Base-by-base conservation (phyloP, 2,888 invertebrate genomes). In the Scelioninae gen. 1 region DNA sequence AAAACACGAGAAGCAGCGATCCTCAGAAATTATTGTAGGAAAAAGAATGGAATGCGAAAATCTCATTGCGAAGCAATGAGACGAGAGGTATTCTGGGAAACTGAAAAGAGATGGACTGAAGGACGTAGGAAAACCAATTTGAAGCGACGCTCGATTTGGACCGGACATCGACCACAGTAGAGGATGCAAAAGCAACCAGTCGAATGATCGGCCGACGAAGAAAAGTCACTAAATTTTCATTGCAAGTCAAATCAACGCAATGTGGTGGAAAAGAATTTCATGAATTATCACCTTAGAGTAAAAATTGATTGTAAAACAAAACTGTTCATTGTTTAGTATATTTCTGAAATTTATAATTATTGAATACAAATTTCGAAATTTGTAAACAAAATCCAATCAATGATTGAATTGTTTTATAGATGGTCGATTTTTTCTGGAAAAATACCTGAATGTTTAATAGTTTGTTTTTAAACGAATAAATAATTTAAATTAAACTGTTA, bases 21-120 rank as follows among this genome's bases (percentile, higher is more conserved):
- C 65, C 58, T 51, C 81, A 60, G 86, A 87, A 74, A 87, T 87
- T 68, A 85, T 86, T 58, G 84, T 86, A 58, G 65, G 85, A 62
- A 85, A 78, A 75, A 78, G 68, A 60, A 85, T 82, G 58, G 58
- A 68, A 71, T 77, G 51, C 75, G 68, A 66, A 58, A 58, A 68
- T 60, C 58, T 71, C 31, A 56, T 71, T 13, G 63, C 32, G 31
- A 15, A 32, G 43, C 63, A 72, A 31, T 43, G 29, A 38, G 53
- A 47, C 29, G 65, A 76, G 58, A 29, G 49, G 62, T 32, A 66
- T 7, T 32, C 49, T n/a, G 58, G 66, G 75, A 65, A 81, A 56
- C 53, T 75, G 60, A 31, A 56, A 11, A 38, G 29, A 53, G 69
- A 49, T 63, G 66, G 66, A 29, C 47, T 13, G 16, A 56, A 53